Percentiles rank a stretch among this genome's conserved stretches.
Evolutionary conservation across 2,797 vertebrate species (phyloP).

Genomic region (Knipowitschia caucasica): DNA sequence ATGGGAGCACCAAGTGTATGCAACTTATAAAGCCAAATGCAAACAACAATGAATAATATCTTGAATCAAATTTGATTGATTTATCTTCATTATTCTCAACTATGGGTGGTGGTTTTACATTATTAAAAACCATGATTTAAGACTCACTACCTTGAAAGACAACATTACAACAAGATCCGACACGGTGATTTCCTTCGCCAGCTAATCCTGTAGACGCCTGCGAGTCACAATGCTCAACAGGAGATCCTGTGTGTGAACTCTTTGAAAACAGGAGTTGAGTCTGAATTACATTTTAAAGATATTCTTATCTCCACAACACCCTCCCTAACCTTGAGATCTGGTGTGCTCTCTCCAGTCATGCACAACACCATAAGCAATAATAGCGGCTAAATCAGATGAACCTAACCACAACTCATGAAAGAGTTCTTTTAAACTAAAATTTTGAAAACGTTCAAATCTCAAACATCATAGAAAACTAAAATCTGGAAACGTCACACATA

Average conservation of each 20-base stretch:
- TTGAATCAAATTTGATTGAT: neutral
- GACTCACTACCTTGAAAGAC: neutral
- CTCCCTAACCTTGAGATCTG: neutral
- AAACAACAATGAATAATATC: too few species aligned
- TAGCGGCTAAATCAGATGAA: conserved; percentile 15
- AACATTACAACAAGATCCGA: conserved; percentile 21
- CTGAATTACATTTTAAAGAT: neutral
- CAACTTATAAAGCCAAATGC: neutral
- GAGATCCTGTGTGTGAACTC: neutral
- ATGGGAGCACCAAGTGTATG: conserved; percentile 17
- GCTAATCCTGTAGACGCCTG: neutral
- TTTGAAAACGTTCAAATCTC: conserved; percentile 16
- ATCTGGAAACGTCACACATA: neutral
- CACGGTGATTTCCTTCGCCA: neutral
- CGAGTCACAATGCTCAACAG: conserved; percentile 9
- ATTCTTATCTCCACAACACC: neutral
- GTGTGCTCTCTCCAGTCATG: conserved; percentile 5
- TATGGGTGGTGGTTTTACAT: neutral
- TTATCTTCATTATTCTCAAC: neutral
- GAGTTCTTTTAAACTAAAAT: conserved; percentile 1
- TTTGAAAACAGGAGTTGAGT: conserved; percentile 2
- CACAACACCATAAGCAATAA: conserved; percentile 15
- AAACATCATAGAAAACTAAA: neutral
- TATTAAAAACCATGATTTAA: neutral
- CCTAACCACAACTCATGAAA: conserved; percentile 29